Evolutionary conservation across 1,140 invertebrate genomes (phyloP).

Genomic region (Adelges cooleyi): DNA sequence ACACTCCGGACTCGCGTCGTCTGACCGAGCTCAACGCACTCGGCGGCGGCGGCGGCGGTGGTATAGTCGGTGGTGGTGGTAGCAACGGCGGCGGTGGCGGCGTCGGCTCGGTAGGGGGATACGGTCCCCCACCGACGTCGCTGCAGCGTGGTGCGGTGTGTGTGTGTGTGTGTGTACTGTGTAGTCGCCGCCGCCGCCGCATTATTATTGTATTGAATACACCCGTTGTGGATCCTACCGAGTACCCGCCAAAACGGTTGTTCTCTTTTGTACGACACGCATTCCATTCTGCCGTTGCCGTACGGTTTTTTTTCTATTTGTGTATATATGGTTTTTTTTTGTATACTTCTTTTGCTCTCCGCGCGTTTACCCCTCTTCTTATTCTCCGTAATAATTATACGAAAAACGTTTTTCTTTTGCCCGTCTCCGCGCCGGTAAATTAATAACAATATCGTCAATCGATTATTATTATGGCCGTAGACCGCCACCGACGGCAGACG

Average conservation of each 20-base stretch:
- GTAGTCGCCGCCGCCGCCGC: neutral
- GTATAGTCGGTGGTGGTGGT: neutral
- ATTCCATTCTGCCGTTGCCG: conserved; percentile 16
- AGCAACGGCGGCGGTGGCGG: neutral
- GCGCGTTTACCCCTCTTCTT: too few relatives aligned
- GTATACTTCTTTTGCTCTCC: neutral
- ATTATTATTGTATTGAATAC: too few relatives aligned
- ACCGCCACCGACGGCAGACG: too few relatives aligned
- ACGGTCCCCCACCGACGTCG: neutral
- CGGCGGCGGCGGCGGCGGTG: neutral
- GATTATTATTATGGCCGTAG: too few relatives aligned
- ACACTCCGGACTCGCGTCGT: neutral
- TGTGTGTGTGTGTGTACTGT: neutral
- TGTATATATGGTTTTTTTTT: too few relatives aligned
- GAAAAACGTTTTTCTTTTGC: too few relatives aligned
- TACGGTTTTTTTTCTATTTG: neutral
- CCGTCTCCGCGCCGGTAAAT: too few relatives aligned
- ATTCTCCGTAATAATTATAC: too few relatives aligned
- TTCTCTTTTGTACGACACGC: conserved; percentile 21
- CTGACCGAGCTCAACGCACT: conserved; percentile 27
- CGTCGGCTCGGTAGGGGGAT: neutral
- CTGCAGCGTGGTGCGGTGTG: neutral
- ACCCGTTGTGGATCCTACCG: conserved; percentile 1
- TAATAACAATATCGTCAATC: too few relatives aligned
- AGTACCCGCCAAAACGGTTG: conserved; percentile 25